Evolutionary conservation across 2,797 vertebrate genomes (phyloP), one percentile per base, ranked within the genome.

Genomic region (Melanotaenia boesemani): DNA sequence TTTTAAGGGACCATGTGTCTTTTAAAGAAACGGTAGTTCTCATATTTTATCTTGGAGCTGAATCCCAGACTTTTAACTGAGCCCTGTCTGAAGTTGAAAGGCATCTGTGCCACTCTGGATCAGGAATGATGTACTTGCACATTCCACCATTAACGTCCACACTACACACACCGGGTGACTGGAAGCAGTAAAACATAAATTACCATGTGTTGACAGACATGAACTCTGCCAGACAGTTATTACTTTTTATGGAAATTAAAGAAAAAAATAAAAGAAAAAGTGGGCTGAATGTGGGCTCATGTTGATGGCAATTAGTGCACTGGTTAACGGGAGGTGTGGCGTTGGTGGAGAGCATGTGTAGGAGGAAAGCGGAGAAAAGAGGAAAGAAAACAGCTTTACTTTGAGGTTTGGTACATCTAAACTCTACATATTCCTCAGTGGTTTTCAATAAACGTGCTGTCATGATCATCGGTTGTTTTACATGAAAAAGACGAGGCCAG

Each of bases 301-400:
- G 68, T 86, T 77, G 77, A 80, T 80, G 76, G 81, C 81, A 87
- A 88, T 91, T 87, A 90, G 67, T 70, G 68, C 39, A 6, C 22
- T 13, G 24, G 30, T 74, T 50, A 55, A 70, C 72, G 77, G 65
- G 74, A 82, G 63, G 69, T 26, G 79, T 48, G 69, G 39, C 20
- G 58, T 62, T 7, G 39, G 60, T 55, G 55, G 67, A 1, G 1
- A 48, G 32, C 62, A 16, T 12, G 63, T 76, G 80, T 84, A 74
- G 78, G 85, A 74, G 81, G 62, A 75, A 73, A 68, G 70, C 41
- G 44, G 55, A 66, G 54, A 55, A 76, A 55, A 41, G 32, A 54
- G 34, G 22, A 22, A 11, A 60, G 22, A 57, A 54, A 68, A 41
- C 41, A 65, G 69, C 39, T 67, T 13, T 1, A 30, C 37, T 26